These are phyloP conservation scores for Tridacna crocea DNA, from an alignment of 2,888 invertebrate species.

Conservation along the genomic window DNA sequence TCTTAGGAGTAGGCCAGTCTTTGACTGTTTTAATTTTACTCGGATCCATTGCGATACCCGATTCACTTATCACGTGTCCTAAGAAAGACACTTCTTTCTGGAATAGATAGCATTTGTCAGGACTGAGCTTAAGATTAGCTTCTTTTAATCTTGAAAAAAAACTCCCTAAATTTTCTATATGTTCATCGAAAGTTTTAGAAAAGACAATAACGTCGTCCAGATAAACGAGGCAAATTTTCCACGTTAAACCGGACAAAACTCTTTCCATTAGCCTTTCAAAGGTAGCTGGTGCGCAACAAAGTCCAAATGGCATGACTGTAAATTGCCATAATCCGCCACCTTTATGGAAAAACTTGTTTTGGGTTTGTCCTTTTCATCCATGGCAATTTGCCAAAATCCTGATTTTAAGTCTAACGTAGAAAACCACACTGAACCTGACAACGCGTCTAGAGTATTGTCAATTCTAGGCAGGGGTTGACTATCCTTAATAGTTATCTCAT, in stretches of 20 bases:
- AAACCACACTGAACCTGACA: conserved; percentile 48
- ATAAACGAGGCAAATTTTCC: conserved; percentile 44
- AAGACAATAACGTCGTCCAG: conserved; percentile 50
- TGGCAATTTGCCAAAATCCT: conserved; percentile 47
- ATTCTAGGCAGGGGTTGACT: conserved; percentile 61
- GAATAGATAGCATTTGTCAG: conserved; percentile 15
- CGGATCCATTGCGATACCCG: not conserved
- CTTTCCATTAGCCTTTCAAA: conserved; percentile 43
- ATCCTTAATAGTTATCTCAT: conserved; percentile 58
- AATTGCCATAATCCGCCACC: conserved; percentile 45
- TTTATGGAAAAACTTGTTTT: conserved; percentile 43
- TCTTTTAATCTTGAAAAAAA: conserved; percentile 7
- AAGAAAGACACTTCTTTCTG: conserved; percentile 13
- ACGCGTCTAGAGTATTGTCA: conserved; percentile 54
- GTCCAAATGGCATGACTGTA: conserved; percentile 48
- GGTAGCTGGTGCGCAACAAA: conserved; percentile 43
- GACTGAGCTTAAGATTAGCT: conserved; percentile 16
- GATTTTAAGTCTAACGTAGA: conserved; percentile 41
- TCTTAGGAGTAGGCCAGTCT: conserved; percentile 8
- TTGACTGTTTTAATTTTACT: not conserved
- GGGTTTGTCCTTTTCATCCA: conserved; percentile 27
- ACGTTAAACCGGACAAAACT: conserved; percentile 36
- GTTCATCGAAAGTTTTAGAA: conserved; percentile 47
- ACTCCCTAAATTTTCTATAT: no score
- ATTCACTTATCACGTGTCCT: conserved; percentile 20